phyloP scores from a whole-genome alignment of 1,140 invertebrate genomes.

The Plectrocnemia conspersa region DNA sequence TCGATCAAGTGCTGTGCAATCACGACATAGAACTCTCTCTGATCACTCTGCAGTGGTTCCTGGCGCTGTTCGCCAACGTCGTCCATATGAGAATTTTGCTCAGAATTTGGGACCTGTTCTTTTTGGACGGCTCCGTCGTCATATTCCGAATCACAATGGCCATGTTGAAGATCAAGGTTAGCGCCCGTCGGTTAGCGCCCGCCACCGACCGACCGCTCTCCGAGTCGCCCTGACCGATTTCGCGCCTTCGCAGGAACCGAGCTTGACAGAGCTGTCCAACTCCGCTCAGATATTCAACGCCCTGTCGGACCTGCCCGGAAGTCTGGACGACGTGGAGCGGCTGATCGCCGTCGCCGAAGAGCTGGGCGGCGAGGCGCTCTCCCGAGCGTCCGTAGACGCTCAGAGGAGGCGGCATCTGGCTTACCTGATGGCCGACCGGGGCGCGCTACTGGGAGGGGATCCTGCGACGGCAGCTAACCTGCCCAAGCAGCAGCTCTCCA shows the following conservation, averaged over 20 bases:
- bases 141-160: slow-evolving; percentile 95
- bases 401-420: slow-evolving; percentile 87
- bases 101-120: slow-evolving; percentile 96
- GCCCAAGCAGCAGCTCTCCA: slow-evolving; percentile 81
- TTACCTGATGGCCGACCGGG: slow-evolving; percentile 95
- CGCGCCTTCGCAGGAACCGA: slow-evolving; percentile 60
- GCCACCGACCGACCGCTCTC: too few relatives aligned
- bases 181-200: too few relatives aligned
- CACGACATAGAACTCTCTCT: slow-evolving; percentile 95
- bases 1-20: slow-evolving; percentile 83
- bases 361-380: slow-evolving; percentile 64
- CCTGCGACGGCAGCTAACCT: slow-evolving; percentile 83
- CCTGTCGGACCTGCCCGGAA: slow-evolving; percentile 88
- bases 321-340: slow-evolving; percentile 85
- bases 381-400: slow-evolving; percentile 82
- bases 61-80: slow-evolving; percentile 96
- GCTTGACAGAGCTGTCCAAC: slow-evolving; percentile 77
- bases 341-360: slow-evolving; percentile 53
- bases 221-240: too few relatives aligned
- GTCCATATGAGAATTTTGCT: slow-evolving; percentile 96
- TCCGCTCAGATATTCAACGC: slow-evolving; percentile 97
- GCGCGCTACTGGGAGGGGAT: slow-evolving; percentile 83
- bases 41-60: slow-evolving; percentile 96
- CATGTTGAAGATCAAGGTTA: slow-evolving; percentile 86
- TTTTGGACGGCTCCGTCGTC: slow-evolving; percentile 90